phyloP scores from a whole-genome alignment of 2,888 invertebrate species.

The Lagria hirta region DNA sequence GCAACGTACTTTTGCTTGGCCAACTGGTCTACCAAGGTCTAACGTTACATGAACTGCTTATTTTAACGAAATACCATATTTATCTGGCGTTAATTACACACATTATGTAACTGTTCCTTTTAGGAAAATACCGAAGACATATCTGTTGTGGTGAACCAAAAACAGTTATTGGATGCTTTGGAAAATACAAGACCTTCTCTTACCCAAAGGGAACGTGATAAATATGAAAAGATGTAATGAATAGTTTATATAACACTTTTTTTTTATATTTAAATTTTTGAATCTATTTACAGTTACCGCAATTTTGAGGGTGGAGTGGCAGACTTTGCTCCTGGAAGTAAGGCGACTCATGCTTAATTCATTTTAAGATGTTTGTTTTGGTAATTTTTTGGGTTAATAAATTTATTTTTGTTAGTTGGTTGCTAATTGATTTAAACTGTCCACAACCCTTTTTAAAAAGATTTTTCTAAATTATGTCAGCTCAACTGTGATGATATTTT shows the following conservation, averaged over 20 bases:
- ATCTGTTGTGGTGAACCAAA: constrained; percentile 55
- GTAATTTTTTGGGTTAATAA: constrained; percentile 6
- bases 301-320: constrained; percentile 44
- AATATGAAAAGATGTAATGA: constrained; percentile 72
- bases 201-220: constrained; percentile 65
- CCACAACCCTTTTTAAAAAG: too few species aligned
- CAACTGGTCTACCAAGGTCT: too few species aligned
- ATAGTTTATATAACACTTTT: background rate
- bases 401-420: constrained; percentile 1
- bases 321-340: constrained; percentile 42
- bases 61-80: too few species aligned
- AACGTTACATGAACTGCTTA: too few species aligned
- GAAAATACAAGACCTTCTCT: constrained; percentile 77
- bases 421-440: background rate
- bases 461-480: too few species aligned
- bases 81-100: too few species aligned
- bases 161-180: constrained; percentile 68
- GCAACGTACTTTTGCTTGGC: too few species aligned
- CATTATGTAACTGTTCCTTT: too few species aligned
- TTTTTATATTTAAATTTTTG: too few species aligned
- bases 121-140: constrained; percentile 16
- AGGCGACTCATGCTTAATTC: constrained; percentile 47
- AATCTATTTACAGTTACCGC: constrained; percentile 46
- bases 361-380: constrained; percentile 14
- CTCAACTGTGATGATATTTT: too few species aligned